Evolutionary conservation across 2,888 invertebrate genomes (phyloP).

Genomic region (Lasioglossum leucozonium): DNA sequence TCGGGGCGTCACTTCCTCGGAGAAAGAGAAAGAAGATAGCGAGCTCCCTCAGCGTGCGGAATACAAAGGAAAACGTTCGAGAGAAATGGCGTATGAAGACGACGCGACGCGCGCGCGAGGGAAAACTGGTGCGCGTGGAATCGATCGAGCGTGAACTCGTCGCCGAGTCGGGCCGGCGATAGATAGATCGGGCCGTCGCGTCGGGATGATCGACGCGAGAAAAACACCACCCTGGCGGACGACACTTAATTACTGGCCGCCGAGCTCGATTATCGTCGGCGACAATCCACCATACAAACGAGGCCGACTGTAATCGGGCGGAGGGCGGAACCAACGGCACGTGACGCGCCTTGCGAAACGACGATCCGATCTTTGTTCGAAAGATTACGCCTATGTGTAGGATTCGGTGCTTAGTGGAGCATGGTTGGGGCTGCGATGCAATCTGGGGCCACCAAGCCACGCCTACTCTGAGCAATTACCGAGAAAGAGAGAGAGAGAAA

Average conservation of each 20-base stretch:
- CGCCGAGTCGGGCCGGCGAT: background rate
- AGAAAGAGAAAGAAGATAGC: background rate
- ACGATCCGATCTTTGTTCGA: background rate
- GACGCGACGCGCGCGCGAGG: background rate
- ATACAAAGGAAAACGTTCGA: background rate
- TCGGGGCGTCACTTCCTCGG: background rate
- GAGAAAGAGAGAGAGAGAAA: too few relatives aligned
- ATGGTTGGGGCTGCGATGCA: background rate
- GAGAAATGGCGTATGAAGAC: constrained; percentile 12
- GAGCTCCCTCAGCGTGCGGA: background rate
- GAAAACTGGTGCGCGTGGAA: background rate
- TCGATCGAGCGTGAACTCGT: constrained; percentile 21
- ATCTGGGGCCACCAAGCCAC: background rate
- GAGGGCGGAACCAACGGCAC: background rate
- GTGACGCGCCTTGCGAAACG: background rate
- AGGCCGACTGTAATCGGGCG: background rate
- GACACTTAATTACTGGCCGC: constrained; percentile 10
- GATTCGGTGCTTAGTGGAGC: background rate
- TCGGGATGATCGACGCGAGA: background rate
- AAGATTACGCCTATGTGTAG: background rate
- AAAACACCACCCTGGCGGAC: background rate
- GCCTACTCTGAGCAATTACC: background rate
- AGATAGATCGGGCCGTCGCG: background rate
- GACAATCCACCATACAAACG: constrained; percentile 8
- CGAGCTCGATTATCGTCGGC: constrained; percentile 14